Conservation (phyloP, 2,113 vertebrate species). For the Mesocricetus auratus region DNA sequence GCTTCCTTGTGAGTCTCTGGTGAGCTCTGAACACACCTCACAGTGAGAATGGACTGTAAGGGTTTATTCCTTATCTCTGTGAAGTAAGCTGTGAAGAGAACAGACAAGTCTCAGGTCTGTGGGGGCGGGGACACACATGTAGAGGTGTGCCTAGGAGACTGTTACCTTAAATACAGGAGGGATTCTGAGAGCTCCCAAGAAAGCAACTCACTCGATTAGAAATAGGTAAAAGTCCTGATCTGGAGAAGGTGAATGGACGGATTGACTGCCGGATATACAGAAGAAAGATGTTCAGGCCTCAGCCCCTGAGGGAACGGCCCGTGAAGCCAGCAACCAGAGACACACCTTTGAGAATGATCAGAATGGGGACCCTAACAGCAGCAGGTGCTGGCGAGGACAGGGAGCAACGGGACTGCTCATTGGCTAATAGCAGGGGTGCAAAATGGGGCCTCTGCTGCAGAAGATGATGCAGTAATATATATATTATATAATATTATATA, state of each 20-base stretch:
- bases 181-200: not conserved
- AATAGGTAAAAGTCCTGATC: not conserved
- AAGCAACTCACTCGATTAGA: not conserved
- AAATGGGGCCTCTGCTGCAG: not conserved
- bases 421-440: not conserved
- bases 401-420: not conserved
- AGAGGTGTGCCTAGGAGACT: not conserved
- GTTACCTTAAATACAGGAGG: not conserved
- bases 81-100: not conserved
- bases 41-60: no score
- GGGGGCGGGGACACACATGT: no score
- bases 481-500: no score
- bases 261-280: not conserved
- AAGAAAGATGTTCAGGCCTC: not conserved
- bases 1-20: not conserved
- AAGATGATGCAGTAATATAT: not conserved
- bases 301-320: not conserved
- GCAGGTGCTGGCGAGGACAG: no score
- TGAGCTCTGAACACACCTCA: not conserved
- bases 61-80: not conserved
- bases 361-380: not conserved
- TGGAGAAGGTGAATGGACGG: not conserved
- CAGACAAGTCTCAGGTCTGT: not conserved
- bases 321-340: not conserved
- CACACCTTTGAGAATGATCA: not conserved